A percentile compares a stretch with the other conserved stretches of the same genome.
phyloP scores from a whole-genome alignment of 2,888 invertebrate species.

The Perizoma flavofasciatum region DNA sequence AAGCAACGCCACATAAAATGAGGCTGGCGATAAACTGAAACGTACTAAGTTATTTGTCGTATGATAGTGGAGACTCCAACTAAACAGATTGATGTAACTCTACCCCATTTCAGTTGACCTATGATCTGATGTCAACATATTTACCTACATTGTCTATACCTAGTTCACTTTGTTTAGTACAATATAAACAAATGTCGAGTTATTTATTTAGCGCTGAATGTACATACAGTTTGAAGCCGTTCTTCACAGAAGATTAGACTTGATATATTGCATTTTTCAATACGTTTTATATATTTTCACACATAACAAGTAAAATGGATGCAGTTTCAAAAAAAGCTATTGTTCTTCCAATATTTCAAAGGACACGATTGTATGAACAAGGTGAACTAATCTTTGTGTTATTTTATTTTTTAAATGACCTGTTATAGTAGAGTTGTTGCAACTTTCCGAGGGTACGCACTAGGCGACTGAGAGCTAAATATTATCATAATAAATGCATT shows the following conservation, averaged over 20 bases:
- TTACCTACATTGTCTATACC: neutral
- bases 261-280: neutral
- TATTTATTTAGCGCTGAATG: too few species aligned
- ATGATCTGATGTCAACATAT: conserved; percentile 1
- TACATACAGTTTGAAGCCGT: conserved; percentile 3
- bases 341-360: too few species aligned
- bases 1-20: neutral
- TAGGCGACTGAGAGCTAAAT: conserved; percentile 84
- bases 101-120: conserved; percentile 1
- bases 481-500: conserved; percentile 83
- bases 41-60: neutral
- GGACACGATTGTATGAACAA: conserved; percentile 28
- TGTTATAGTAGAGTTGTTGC: conserved; percentile 72
- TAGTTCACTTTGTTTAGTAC: conserved; percentile 13
- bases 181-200: conserved; percentile 5
- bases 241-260: conserved; percentile 3
- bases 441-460: conserved; percentile 84
- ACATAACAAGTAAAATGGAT: conserved; percentile 3
- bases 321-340: conserved; percentile 3
- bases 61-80: conserved; percentile 4
- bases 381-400: conserved; percentile 38
- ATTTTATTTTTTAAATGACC: conserved; percentile 42
- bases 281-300: too few species aligned
- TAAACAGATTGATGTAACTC: neutral
- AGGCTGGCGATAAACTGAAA: neutral